Conservation (phyloP, 2,888 invertebrate species). For the Aleiodes leptofemur region DNA sequence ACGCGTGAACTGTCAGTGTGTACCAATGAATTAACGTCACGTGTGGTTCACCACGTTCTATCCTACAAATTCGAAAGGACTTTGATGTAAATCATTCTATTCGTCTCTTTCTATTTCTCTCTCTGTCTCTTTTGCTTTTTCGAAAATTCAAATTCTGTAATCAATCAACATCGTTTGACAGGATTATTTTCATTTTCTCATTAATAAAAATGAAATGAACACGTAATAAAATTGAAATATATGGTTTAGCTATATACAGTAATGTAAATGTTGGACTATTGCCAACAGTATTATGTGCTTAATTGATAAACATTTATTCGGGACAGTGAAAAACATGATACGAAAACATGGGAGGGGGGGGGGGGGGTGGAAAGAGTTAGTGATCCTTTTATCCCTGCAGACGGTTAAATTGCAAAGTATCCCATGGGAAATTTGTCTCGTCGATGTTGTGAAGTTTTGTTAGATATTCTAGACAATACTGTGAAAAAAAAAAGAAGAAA, state of each 20-base stretch:
- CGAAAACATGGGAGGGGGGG: not conserved
- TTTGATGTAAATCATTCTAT: not conserved
- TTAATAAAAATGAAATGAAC: too few relatives aligned
- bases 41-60: conserved; percentile 1
- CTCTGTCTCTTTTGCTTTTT: not conserved
- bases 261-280: not conserved
- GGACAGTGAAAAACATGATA: not conserved
- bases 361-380: conserved; percentile 8
- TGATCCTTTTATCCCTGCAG: conserved; percentile 51
- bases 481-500: conserved; percentile 36
- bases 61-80: conserved; percentile 8
- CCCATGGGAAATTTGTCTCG: conserved; percentile 67
- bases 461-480: conserved; percentile 31
- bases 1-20: conserved; percentile 7
- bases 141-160: too few relatives aligned
- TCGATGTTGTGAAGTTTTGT: conserved; percentile 51
- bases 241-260: not conserved
- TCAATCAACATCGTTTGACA: too few relatives aligned
- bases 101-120: not conserved
- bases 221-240: too few relatives aligned
- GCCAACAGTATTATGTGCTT: not conserved
- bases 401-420: conserved; percentile 66
- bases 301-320: conserved; percentile 10
- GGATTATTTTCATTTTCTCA: too few relatives aligned
- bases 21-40: conserved; percentile 20